phyloP scores from a whole-genome alignment of 2,113 vertebrate genomes.

The Tricholaema leucomelas region DNA sequence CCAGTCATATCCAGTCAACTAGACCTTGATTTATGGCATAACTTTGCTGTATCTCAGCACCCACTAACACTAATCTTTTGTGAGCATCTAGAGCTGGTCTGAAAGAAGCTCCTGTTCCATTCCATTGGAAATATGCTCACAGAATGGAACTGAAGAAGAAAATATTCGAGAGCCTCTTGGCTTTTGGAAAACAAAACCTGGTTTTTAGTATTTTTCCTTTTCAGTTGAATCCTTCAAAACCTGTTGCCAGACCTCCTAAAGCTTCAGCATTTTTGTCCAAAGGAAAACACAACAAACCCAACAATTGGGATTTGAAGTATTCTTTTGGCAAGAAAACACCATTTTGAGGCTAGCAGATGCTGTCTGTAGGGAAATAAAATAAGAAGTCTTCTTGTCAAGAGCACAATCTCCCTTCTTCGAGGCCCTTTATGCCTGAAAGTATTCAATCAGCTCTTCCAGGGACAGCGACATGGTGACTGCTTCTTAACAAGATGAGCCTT shows the following conservation, averaged over 20 bases:
- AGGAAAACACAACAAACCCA: no score
- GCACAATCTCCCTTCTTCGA: neutral
- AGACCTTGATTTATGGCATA: neutral
- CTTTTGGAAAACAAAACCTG: neutral
- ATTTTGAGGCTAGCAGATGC: neutral
- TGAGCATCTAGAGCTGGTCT: neutral
- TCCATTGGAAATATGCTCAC: neutral
- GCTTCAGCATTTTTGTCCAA: slow-evolving; percentile 20
- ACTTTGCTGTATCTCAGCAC: neutral
- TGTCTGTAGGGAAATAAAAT: neutral
- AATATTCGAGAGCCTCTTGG: neutral
- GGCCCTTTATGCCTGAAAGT: neutral
- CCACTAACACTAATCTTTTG: neutral
- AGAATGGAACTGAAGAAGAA: neutral
- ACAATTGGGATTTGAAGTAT: slow-evolving; percentile 26
- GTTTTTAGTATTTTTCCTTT: neutral
- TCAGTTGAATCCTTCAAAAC: neutral
- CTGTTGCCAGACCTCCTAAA: slow-evolving; percentile 11
- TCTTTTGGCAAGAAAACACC: neutral
- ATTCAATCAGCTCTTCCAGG: neutral
- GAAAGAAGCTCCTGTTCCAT: neutral
- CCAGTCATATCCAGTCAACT: no score
- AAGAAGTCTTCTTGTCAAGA: slow-evolving; percentile 20
- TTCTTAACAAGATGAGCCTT: slow-evolving; percentile 12
- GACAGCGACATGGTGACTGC: neutral